Base-by-base conservation (phyloP, 2,797 vertebrate genomes). In the Clarias laeviceps region DNA sequence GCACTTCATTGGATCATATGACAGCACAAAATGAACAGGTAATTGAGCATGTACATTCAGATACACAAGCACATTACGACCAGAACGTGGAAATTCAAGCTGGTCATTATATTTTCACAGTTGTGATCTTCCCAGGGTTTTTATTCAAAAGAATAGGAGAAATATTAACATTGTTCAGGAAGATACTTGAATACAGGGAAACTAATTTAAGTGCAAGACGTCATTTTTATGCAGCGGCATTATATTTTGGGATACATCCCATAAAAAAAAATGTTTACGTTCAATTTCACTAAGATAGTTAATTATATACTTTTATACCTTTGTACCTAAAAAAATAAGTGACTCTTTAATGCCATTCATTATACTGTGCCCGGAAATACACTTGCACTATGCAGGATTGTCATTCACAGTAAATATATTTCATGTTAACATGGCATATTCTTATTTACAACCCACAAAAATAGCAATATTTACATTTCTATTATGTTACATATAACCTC, bases 381-480 rank as follows among this genome's bases (percentile, higher is more conserved):
- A 85, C 77, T 84, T 90, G 86, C 89, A 90, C 37, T 84, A 90
- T 88, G 89, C 89, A 79, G 88, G 94, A 95, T 94, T 95, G 94
- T 95, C 93, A 92, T 93, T 94, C 94, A 95, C 94, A 94, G 92
- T 93, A 93, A 93, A 89, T 92, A 91, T 68, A 76, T 88, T 90
- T 88, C 80, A 88, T 74, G 78, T 91, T 85, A 93, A 92, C 90
- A 92, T 72, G 32, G 68, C 65, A 84, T 88, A 90, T 61, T 68
- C 91, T 92, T 91, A 90, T 92, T 93, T 90, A 91, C 90, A 88
- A 81, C 92, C 92, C 93, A 92, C 83, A 94, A 94, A 95, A 95
- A 94, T 91, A 94, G 90, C 80, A 88, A 66, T 94, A 94, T 95
- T 93, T 95, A 95, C 94, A 95, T 89, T 85, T 93, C 84, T 89